Evolutionary conservation across 2,797 vertebrate genomes (phyloP).

Genomic region (Malurus splendens): DNA sequence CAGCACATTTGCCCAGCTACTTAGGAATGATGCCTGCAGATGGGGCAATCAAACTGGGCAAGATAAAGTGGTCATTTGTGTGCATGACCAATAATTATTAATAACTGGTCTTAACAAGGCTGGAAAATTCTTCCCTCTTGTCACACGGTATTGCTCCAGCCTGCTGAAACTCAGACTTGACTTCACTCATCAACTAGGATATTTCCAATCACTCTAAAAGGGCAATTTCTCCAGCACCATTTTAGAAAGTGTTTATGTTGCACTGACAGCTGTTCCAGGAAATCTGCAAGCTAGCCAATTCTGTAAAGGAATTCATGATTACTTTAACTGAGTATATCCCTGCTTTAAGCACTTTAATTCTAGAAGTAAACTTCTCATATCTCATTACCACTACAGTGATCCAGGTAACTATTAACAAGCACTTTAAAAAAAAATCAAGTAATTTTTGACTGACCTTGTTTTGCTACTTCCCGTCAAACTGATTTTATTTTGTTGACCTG

Average conservation of each 20-base stretch:
- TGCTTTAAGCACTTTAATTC: neutral
- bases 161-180: constrained; percentile 1
- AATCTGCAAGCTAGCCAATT: constrained; percentile 30
- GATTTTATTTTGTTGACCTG: neutral
- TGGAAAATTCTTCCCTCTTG: neutral
- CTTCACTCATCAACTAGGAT: neutral
- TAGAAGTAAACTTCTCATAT: neutral
- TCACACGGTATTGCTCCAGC: neutral
- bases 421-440: neutral
- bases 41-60: neutral
- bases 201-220: constrained; percentile 21
- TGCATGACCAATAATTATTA: neutral
- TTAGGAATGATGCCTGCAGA: neutral
- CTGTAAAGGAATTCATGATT: neutral
- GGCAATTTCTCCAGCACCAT: constrained; percentile 19
- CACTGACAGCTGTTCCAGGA: constrained; percentile 5
- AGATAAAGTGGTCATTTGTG: neutral
- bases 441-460: neutral
- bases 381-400: neutral
- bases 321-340: neutral
- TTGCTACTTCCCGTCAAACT: neutral
- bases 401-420: neutral
- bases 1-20: neutral
- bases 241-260: constrained; percentile 36
- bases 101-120: neutral